phyloP scores from a whole-genome alignment of 2,888 invertebrate genomes.

The Noctua fimbriata region DNA sequence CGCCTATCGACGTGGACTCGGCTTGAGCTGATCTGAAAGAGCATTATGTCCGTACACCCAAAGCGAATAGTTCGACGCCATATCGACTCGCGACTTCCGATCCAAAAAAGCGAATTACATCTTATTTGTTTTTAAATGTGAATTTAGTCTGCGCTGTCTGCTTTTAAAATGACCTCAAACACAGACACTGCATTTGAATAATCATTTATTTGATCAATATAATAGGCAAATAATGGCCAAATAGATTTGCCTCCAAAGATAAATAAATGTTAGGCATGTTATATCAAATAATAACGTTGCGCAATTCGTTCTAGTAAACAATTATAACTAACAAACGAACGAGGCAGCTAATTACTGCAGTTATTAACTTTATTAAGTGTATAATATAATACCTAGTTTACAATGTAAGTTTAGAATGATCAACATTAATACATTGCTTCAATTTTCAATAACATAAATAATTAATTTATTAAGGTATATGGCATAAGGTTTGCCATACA shows the following conservation, averaged over 20 bases:
- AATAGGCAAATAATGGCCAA: conserved; percentile 13
- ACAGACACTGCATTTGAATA: neutral
- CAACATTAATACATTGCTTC: neutral
- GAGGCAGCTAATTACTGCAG: neutral
- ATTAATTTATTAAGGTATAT: neutral
- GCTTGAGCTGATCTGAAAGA: neutral
- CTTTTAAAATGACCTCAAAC: neutral
- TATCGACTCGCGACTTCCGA: neutral
- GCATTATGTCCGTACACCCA: neutral
- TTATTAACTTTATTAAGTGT: neutral
- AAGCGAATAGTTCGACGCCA: neutral
- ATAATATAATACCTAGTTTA: conserved; percentile 3
- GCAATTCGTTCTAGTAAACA: conserved; percentile 17
- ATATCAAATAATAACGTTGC: conserved; percentile 6
- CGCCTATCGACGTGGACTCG: neutral
- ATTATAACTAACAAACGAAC: neutral
- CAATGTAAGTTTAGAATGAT: neutral
- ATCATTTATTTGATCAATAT: neutral
- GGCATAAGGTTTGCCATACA: neutral
- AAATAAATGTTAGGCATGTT: neutral
- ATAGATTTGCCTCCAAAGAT: conserved; percentile 39
- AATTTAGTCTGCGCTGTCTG: neutral
- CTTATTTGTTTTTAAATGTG: neutral
- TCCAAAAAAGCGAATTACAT: neutral
- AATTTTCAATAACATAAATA: neutral